Percentiles rank a stretch among this genome's conserved stretches.
These are phyloP conservation scores for Popillia japonica DNA, from an alignment of 1,140 invertebrate species.

Conservation along the genomic window DNA sequence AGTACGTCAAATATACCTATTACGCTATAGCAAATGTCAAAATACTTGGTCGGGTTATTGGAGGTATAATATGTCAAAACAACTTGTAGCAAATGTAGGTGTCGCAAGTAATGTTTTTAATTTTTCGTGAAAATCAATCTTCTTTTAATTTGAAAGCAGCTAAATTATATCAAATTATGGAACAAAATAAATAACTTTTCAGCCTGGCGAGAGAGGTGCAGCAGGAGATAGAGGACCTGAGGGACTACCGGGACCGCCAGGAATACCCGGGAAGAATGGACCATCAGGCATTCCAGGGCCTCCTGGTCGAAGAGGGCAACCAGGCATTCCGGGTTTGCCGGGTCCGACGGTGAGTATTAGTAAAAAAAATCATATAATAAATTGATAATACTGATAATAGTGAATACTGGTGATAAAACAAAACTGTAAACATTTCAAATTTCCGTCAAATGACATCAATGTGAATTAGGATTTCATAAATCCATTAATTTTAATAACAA, in stretches of 20 bases:
- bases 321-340: conserved; percentile 61
- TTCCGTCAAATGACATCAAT: too few species aligned
- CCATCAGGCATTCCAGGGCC: conserved; percentile 55
- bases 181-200: conserved; percentile 32
- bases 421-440: neutral
- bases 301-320: conserved; percentile 58
- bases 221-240: conserved; percentile 55
- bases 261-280: conserved; percentile 61
- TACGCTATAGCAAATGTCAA: too few species aligned
- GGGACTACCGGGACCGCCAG: conserved; percentile 58
- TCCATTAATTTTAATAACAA: too few species aligned
- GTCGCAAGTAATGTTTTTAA: too few species aligned
- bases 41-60: too few species aligned
- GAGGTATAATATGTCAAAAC: too few species aligned
- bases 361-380: neutral
- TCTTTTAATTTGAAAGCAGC: too few species aligned
- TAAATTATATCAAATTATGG: conserved; percentile 17
- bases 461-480: too few species aligned
- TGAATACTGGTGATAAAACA: too few species aligned
- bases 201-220: conserved; percentile 56
- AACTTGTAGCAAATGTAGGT: neutral
- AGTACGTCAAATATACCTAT: conserved; percentile 44
- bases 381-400: too few species aligned
- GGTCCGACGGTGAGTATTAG: conserved; percentile 59
- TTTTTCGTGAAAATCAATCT: too few species aligned